A percentile compares a stretch with the other conserved stretches of the same genome.
Conservation (phyloP, 92 coral and sea anemone genomes). For the Phymanthus crucifer region DNA sequence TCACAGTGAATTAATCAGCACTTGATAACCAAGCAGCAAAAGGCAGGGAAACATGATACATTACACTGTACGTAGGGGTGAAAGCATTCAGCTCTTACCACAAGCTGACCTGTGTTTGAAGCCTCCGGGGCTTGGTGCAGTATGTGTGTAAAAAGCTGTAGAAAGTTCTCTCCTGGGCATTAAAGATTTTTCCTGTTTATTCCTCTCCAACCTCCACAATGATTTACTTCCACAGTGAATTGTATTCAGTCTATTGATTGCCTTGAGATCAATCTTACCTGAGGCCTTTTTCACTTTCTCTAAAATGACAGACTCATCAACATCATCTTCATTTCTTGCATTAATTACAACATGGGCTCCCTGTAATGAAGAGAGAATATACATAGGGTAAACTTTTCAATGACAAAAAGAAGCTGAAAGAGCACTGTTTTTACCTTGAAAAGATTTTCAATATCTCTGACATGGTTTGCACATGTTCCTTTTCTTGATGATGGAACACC, state of each 20-base stretch:
- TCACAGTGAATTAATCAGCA: too few relatives aligned
- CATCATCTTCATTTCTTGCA: constrained; percentile 90
- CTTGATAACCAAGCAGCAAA: too few relatives aligned
- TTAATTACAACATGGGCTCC: constrained; percentile 96
- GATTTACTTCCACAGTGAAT: too few relatives aligned
- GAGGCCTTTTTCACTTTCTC: constrained; percentile 91
- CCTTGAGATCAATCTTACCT: constrained; percentile 37
- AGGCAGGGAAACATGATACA: too few relatives aligned
- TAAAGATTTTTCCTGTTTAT: too few relatives aligned
- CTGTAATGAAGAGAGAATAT: constrained; percentile 31
- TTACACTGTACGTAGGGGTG: too few relatives aligned
- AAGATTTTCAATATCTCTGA: constrained; percentile 85
- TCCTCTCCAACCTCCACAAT: too few relatives aligned
- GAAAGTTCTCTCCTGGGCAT: not conserved
- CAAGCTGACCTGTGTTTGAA: too few relatives aligned
- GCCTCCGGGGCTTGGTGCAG: too few relatives aligned
- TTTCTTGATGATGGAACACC: constrained; percentile 92
- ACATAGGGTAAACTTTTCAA: not conserved
- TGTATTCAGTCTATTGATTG: too few relatives aligned
- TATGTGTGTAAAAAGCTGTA: not conserved
- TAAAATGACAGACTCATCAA: constrained; percentile 80
- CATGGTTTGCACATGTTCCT: constrained; percentile 92
- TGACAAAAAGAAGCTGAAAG: not conserved
- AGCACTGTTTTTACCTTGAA: constrained; percentile 59
- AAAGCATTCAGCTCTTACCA: too few relatives aligned